Evolutionary conservation across 2,797 vertebrate genomes (phyloP).

Genomic region (Sebastes jordani): DNA sequence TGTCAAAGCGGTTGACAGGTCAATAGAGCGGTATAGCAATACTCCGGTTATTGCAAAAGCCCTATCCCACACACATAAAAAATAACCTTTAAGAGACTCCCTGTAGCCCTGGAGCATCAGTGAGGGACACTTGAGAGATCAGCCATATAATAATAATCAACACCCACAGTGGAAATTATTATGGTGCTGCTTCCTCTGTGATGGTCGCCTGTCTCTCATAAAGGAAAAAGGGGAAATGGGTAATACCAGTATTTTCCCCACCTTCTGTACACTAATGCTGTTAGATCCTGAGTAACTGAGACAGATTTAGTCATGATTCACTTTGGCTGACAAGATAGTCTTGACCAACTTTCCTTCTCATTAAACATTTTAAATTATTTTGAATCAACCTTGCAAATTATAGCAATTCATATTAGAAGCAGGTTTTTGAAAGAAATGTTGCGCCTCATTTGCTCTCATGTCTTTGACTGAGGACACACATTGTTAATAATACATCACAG

Average conservation of each 20-base stretch:
- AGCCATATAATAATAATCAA: neutral
- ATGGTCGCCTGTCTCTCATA: too few species aligned
- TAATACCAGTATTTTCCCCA: neutral
- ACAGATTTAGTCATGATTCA: slow-evolving; percentile 30
- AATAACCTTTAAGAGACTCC: too few species aligned
- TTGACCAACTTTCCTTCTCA: neutral
- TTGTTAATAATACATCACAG: slow-evolving; percentile 30
- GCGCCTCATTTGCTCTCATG: slow-evolving; percentile 27
- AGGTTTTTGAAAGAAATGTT: slow-evolving; percentile 21
- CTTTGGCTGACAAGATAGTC: slow-evolving; percentile 2
- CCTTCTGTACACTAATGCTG: neutral
- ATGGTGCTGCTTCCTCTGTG: neutral
- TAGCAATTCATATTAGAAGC: slow-evolving; percentile 7
- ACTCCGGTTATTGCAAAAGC: too few species aligned
- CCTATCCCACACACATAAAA: too few species aligned
- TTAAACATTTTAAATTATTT: slow-evolving; percentile 12
- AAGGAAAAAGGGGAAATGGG: too few species aligned
- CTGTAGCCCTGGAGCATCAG: neutral
- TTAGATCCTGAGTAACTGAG: neutral
- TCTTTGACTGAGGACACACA: slow-evolving; percentile 2
- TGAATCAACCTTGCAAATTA: slow-evolving; percentile 9
- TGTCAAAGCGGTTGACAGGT: too few species aligned
- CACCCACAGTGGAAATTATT: neutral
- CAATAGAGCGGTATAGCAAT: too few species aligned
- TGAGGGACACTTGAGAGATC: neutral